These are phyloP conservation scores for Pteruthius melanotis DNA, from an alignment of 2,113 vertebrate genomes.

Conservation along the genomic window DNA sequence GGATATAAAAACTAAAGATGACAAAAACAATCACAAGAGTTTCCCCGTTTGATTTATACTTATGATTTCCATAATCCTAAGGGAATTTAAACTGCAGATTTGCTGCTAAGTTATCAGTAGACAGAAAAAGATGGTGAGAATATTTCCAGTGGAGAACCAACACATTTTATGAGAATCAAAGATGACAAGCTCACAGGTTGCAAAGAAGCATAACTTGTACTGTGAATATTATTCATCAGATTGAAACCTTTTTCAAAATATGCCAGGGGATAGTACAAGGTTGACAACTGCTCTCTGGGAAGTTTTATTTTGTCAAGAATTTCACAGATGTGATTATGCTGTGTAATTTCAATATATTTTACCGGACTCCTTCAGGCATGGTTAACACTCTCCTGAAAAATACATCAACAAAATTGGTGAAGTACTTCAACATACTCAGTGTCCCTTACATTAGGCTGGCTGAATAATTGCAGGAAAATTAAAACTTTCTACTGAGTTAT, in stretches of 20 bases:
- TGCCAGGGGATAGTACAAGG: slow-evolving; percentile 20
- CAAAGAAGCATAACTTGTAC: slow-evolving; percentile 24
- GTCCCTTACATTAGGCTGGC: neutral
- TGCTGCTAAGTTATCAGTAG: neutral
- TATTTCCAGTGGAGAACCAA: slow-evolving; percentile 10
- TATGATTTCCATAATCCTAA: neutral
- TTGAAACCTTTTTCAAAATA: slow-evolving; percentile 47
- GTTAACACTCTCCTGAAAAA: slow-evolving; percentile 43
- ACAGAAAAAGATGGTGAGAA: slow-evolving; percentile 7
- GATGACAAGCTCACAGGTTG: slow-evolving; percentile 50
- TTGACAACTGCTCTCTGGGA: slow-evolving; percentile 43
- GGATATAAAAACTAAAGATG: neutral
- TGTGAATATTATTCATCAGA: slow-evolving; percentile 41
- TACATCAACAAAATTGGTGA: slow-evolving; percentile 19
- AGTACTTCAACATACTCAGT: neutral
- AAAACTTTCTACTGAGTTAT: neutral
- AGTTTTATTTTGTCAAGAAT: slow-evolving; percentile 54
- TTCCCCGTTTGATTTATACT: neutral
- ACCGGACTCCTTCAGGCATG: slow-evolving; percentile 23
- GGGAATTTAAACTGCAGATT: slow-evolving; percentile 21
- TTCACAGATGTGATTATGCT: slow-evolving; percentile 53
- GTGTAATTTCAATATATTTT: slow-evolving; percentile 49
- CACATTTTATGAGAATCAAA: slow-evolving; percentile 47
- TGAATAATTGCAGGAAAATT: neutral
- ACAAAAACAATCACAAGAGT: neutral